Percentiles rank a stretch among this genome's conserved stretches.
These are phyloP conservation scores for Hirtodrosophila alboralis DNA, from an alignment of 2,888 invertebrate genomes.

Conservation along the genomic window DNA sequence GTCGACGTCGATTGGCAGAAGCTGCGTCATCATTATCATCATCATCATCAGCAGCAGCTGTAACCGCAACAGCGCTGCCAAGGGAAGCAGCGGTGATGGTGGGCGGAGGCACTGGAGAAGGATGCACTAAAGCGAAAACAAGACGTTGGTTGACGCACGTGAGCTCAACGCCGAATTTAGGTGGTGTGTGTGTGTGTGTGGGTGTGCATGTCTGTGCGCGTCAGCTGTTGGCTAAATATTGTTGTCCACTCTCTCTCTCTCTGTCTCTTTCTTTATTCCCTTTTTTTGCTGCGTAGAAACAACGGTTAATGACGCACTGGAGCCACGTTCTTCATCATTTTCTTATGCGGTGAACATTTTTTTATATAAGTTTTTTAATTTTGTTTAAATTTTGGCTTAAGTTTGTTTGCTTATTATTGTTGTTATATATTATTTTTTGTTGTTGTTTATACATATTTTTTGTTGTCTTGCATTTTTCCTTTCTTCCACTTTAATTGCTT, in stretches of 20 bases:
- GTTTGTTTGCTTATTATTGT: background rate
- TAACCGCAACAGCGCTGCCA: conserved; percentile 24
- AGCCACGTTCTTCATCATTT: conserved; percentile 82
- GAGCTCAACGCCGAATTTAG: conserved; percentile 81
- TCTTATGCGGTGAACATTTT: conserved; percentile 81
- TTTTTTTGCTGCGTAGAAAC: conserved; percentile 43
- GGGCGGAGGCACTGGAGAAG: background rate
- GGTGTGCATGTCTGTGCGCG: conserved; percentile 13
- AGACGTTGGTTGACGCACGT: conserved; percentile 73
- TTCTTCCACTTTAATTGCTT: conserved; percentile 35
- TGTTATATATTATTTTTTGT: too few species aligned
- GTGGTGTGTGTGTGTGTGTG: conserved; percentile 77
- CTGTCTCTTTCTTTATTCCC: conserved; percentile 38
- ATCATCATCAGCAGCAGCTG: conserved; percentile 12
- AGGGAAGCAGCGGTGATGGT: conserved; percentile 11
- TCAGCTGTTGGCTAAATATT: conserved; percentile 20
- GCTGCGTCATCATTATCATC: conserved; percentile 10
- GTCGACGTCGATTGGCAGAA: conserved; percentile 28
- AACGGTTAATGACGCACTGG: conserved; percentile 68
- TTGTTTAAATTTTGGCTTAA: conserved; percentile 15
- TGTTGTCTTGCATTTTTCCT: conserved; percentile 4
- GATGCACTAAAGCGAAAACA: conserved; percentile 26
- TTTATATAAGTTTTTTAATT: background rate
- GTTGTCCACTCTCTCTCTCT: conserved; percentile 28
- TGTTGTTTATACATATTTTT: conserved; percentile 6